A percentile compares a stretch with the other conserved stretches of the same genome.
phyloP scores from a whole-genome alignment of 2,888 invertebrate genomes.

The Gasteruption jaculator region DNA sequence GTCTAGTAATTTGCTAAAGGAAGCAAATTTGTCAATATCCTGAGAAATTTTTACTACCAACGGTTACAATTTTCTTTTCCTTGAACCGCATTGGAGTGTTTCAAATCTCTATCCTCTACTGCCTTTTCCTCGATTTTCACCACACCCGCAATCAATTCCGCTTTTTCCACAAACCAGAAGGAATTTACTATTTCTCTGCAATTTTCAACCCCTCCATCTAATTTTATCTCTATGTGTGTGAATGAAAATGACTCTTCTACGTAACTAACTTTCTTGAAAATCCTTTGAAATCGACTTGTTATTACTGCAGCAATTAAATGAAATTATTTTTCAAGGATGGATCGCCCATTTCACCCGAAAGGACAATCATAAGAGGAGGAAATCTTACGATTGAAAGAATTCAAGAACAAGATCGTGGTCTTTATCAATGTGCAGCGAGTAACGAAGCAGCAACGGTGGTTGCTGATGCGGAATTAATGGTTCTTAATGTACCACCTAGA shows the following conservation, averaged over 20 bases:
- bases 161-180: too few relatives aligned
- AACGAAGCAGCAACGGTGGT: constrained; percentile 86
- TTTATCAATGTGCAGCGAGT: constrained; percentile 76
- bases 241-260: background rate
- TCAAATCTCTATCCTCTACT: too few relatives aligned
- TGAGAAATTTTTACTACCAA: too few relatives aligned
- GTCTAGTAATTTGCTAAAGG: too few relatives aligned
- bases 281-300: background rate
- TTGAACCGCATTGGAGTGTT: too few relatives aligned
- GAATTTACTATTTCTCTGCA: too few relatives aligned
- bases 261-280: background rate
- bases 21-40: too few relatives aligned
- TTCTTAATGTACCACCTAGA: constrained; percentile 83
- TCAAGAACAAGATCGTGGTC: constrained; percentile 80
- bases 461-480: constrained; percentile 74
- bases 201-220: background rate
- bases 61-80: too few relatives aligned
- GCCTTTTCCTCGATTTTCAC: too few relatives aligned
- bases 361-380: constrained; percentile 65
- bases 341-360: constrained; percentile 62
- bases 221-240: background rate
- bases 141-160: too few relatives aligned
- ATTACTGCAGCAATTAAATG: too few relatives aligned
- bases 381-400: constrained; percentile 81
- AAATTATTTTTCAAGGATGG: constrained; percentile 63